Evolutionary conservation across 2,888 invertebrate species (phyloP), one percentile per base, ranked within the genome.

Genomic region (Drosophila ezoana): DNA sequence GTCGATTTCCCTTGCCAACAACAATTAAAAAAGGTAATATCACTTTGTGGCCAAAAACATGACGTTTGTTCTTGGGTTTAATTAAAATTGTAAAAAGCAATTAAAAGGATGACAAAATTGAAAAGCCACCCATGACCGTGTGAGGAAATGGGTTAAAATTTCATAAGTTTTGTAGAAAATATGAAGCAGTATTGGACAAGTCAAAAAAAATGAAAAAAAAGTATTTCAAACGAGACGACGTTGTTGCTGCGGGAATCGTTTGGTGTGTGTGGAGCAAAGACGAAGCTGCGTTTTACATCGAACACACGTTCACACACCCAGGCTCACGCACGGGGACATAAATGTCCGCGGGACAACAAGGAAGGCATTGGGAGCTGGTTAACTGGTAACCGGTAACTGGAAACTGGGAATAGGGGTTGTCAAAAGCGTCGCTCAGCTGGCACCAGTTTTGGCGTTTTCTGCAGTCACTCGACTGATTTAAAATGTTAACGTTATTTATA

Each of bases 401-500:
- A 35, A 56, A 35, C 44, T 60, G 68, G 84, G 81, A 83, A 83
- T 73, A 64, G 81, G 76, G 75, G 58, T 69, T 78, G 76, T 69
- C 81, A 70, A 76, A 51, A 71, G 56, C 65, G 65, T 57, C 64
- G 64, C 70, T 61, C 70, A 40, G 79, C 66, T 84, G 84, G 73
- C 81, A 80, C 75, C 79, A 69, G 73, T 76, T 79, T 82, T 63
- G 73, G 73, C 81, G 72, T 77, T 84, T 78, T 83, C 81, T 87
- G 87, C 87, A 85, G 77, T 84, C 84, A 84, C 75, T 81, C 67
- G 87, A 87, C 84, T 85, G 84, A 87, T 87, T 87, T 85, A 87
- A 85, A 85, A 84, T 85, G 84, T 86, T 84, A 81, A 84, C 87
- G 77, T 84, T 84, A 84, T 84, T 85, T 86, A 86, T 87, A 87